phyloP scores from a whole-genome alignment of 2,113 vertebrate genomes.

The Phalacrocorax pelagicus region DNA sequence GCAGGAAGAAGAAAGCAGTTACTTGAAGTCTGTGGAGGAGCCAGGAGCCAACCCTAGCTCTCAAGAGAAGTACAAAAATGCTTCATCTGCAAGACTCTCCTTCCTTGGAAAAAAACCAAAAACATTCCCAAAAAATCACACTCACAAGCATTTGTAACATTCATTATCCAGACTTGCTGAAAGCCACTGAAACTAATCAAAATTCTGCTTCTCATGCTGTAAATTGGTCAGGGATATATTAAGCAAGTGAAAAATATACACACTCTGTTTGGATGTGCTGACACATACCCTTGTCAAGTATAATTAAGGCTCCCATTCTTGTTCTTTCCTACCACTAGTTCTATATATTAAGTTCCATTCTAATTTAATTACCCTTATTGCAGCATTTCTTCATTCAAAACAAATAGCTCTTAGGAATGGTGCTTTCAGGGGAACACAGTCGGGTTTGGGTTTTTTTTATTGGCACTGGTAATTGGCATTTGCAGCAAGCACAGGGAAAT shows the following conservation, averaged over 20 bases:
- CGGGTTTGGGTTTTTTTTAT: neutral
- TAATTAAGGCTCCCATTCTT: neutral
- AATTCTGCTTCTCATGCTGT: neutral
- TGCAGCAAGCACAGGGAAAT: neutral
- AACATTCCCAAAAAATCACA: neutral
- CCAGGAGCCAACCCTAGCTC: neutral
- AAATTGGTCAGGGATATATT: neutral
- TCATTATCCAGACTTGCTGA: neutral
- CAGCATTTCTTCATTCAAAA: constrained; percentile 14
- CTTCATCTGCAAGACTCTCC: neutral
- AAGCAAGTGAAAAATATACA: neutral
- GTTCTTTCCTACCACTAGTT: neutral
- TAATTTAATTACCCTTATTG: constrained; percentile 10
- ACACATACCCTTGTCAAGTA: neutral
- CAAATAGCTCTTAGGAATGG: neutral
- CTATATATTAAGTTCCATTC: neutral
- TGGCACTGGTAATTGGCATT: neutral
- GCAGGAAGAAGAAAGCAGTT: neutral
- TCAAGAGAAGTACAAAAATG: neutral
- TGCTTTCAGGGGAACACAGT: neutral
- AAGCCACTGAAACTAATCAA: neutral
- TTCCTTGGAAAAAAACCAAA: neutral
- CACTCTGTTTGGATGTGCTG: neutral
- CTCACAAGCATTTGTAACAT: neutral
- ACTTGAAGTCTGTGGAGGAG: neutral